Percentiles rank a stretch among this genome's conserved stretches.
Evolutionary conservation across 2,113 vertebrate genomes (phyloP).

Genomic region (Myotis brandtii): DNA sequence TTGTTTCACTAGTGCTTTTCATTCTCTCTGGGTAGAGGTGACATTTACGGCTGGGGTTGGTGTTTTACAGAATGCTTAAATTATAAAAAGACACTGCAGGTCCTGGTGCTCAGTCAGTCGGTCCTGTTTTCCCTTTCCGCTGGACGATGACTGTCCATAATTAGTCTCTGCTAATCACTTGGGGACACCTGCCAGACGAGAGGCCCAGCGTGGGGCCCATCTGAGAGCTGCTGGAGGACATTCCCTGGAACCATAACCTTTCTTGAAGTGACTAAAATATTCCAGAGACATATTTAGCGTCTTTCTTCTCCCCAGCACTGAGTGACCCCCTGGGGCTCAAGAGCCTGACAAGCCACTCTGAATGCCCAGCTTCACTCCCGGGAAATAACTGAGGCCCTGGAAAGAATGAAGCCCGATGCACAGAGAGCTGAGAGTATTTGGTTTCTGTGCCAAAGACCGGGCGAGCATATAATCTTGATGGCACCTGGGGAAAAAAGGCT

Average conservation of each 20-base stretch:
- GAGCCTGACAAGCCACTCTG: neutral
- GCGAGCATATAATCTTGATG: neutral
- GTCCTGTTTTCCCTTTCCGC: neutral
- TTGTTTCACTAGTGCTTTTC: neutral
- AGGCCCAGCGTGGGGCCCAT: constrained; percentile 62
- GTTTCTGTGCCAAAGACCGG: constrained; percentile 17
- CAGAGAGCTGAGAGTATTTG: neutral
- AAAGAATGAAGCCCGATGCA: constrained; percentile 28
- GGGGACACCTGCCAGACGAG: constrained; percentile 37
- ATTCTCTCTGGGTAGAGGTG: neutral
- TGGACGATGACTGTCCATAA: neutral
- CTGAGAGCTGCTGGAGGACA: constrained; percentile 56
- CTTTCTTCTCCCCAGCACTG: constrained; percentile 37
- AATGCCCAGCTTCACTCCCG: constrained; percentile 51
- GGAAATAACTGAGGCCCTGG: constrained; percentile 44
- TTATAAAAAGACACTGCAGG: neutral
- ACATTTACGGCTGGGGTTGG: neutral
- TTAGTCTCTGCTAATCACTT: constrained; percentile 66
- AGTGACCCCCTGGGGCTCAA: constrained; percentile 38
- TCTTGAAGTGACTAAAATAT: constrained; percentile 58
- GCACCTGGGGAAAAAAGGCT: neutral
- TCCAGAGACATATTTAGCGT: constrained; percentile 60
- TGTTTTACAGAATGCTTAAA: constrained; percentile 32
- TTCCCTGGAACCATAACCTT: constrained; percentile 63
- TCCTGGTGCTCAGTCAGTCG: neutral